Conservation (phyloP, 2,888 invertebrate species). For the Brassicogethes aeneus region DNA sequence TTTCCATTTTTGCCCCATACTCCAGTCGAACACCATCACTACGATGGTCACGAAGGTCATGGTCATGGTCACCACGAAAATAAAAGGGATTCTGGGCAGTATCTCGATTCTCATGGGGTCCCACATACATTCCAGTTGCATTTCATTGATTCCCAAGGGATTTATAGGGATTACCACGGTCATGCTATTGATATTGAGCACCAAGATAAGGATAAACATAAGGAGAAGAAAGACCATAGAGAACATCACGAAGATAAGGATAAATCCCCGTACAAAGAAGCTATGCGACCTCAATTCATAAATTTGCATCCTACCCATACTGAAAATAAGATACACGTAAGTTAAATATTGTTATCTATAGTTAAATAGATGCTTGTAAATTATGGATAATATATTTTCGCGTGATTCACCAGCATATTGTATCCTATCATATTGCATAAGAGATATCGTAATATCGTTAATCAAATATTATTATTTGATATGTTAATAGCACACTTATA, state of each 20-base stretch:
- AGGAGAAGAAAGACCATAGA: constrained; percentile 14
- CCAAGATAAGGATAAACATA: constrained; percentile 6
- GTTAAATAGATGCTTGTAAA: too few relatives aligned
- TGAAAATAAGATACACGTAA: constrained; percentile 38
- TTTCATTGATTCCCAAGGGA: constrained; percentile 39
- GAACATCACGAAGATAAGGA: constrained; percentile 19
- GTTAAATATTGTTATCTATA: constrained; percentile 16
- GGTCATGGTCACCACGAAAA: constrained; percentile 18
- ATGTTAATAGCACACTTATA: too few relatives aligned
- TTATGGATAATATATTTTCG: too few relatives aligned
- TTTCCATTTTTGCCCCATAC: constrained; percentile 34
- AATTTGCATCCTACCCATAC: constrained; percentile 32
- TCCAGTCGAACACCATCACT: constrained; percentile 20
- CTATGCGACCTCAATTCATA: constrained; percentile 37
- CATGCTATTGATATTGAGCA: constrained; percentile 27
- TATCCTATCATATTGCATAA: too few relatives aligned
- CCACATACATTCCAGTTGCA: constrained; percentile 36
- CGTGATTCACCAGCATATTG: too few relatives aligned
- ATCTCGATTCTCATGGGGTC: constrained; percentile 37
- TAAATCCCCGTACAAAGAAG: constrained; percentile 24
- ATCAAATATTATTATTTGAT: too few relatives aligned
- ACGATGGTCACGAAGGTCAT: constrained; percentile 21
- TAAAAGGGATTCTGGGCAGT: constrained; percentile 30
- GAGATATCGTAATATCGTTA: too few relatives aligned
- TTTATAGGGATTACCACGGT: constrained; percentile 36